Percentiles rank a stretch among this genome's conserved stretches.
phyloP scores from a whole-genome alignment of 1,140 invertebrate genomes.

The Caenorhabditis briggsae region DNA sequence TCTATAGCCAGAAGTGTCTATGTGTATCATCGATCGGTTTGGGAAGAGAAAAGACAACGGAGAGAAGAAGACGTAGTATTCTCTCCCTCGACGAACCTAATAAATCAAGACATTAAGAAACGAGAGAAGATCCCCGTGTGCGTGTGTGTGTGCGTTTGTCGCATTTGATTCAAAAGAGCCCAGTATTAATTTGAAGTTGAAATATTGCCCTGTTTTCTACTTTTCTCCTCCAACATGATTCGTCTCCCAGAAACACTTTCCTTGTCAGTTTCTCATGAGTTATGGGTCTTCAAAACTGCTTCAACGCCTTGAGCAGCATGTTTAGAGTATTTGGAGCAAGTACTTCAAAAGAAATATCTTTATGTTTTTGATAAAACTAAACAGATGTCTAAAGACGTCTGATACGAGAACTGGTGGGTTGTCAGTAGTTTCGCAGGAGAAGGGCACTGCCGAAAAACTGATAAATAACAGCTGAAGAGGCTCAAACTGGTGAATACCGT shows the following conservation, averaged over 20 bases:
- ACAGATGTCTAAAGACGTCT: too few relatives aligned
- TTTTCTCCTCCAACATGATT: neutral
- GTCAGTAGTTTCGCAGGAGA: too few relatives aligned
- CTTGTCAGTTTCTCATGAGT: neutral
- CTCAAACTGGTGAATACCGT: too few relatives aligned
- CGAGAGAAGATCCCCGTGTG: neutral
- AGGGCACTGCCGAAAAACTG: too few relatives aligned
- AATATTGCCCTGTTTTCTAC: conserved; percentile 30
- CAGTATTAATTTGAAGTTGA: conserved; percentile 36
- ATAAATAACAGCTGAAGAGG: too few relatives aligned
- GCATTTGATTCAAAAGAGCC: neutral
- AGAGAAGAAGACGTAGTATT: neutral
- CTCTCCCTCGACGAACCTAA: conserved; percentile 35
- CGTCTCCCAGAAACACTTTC: neutral
- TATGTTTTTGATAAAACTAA: too few relatives aligned
- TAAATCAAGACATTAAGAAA: conserved; percentile 54
- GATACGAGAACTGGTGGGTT: too few relatives aligned
- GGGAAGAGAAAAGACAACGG: neutral
- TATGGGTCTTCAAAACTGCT: too few relatives aligned
- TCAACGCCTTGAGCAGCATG: too few relatives aligned
- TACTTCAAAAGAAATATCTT: too few relatives aligned
- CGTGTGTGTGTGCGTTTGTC: neutral
- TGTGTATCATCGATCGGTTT: conserved; percentile 25
- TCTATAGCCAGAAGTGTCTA: neutral
- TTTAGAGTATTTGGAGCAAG: too few relatives aligned